These are phyloP conservation scores for Ophion ventricosus DNA, from an alignment of 2,888 invertebrate species.

Conservation along the genomic window DNA sequence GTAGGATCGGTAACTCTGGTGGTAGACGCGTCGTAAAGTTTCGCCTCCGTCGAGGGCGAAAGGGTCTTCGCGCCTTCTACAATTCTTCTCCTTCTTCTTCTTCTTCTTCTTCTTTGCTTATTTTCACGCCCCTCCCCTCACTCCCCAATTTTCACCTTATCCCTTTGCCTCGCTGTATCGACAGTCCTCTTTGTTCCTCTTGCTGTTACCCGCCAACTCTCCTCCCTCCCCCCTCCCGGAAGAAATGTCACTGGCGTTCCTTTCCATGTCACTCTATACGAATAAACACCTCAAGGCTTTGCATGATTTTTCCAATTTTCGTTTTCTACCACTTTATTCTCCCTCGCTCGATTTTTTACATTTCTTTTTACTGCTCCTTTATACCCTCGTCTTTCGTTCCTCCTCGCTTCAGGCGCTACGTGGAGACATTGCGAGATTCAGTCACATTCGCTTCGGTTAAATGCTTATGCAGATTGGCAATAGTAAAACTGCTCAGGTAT, in stretches of 20 bases:
- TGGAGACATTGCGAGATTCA: slow-evolving; percentile 72
- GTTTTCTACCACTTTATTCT: slow-evolving; percentile 21
- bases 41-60: slow-evolving; percentile 78
- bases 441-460: slow-evolving; percentile 74
- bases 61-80: slow-evolving; percentile 76
- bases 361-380: not conserved
- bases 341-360: slow-evolving; percentile 54
- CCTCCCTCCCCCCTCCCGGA: too few relatives aligned
- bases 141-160: slow-evolving; percentile 55
- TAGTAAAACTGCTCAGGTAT: slow-evolving; percentile 76
- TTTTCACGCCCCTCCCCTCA: slow-evolving; percentile 43
- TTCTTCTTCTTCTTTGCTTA: slow-evolving; percentile 56
- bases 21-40: slow-evolving; percentile 81
- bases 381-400: slow-evolving; percentile 40
- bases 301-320: slow-evolving; percentile 18
- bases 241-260: not conserved
- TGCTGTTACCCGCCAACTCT: slow-evolving; percentile 7
- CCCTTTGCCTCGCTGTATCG: slow-evolving; percentile 59
- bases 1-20: slow-evolving; percentile 80
- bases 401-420: slow-evolving; percentile 66
- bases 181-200: slow-evolving; percentile 42
- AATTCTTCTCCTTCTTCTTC: slow-evolving; percentile 66
- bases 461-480: slow-evolving; percentile 79
- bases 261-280: slow-evolving; percentile 10
- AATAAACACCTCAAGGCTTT: slow-evolving; percentile 26